Conservation (phyloP, 2,113 vertebrate genomes). For the Perca schrenkii region DNA sequence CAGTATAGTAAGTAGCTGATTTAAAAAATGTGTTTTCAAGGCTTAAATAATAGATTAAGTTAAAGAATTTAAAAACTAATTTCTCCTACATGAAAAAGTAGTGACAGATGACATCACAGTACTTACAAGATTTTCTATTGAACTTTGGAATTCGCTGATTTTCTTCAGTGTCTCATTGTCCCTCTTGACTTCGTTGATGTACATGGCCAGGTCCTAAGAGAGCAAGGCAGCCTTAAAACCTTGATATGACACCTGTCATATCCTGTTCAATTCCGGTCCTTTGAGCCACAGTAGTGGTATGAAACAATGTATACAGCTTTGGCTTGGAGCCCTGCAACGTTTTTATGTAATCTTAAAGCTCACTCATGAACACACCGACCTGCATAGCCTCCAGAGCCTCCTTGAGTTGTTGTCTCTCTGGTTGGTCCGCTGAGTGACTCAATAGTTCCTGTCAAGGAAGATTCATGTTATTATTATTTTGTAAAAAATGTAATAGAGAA, state of each 20-base stretch:
- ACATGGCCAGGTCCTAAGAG: conserved; percentile 96
- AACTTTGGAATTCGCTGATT: conserved; percentile 97
- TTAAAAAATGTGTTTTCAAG: not conserved
- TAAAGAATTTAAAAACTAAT: not conserved
- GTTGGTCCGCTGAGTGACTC: conserved; percentile 91
- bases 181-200: conserved; percentile 98
- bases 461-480: not conserved
- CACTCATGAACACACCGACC: conserved; percentile 76
- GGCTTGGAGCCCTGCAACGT: not conserved
- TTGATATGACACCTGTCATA: conserved; percentile 48
- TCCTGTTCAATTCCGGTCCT: conserved; percentile 8
- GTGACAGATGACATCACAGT: not conserved
- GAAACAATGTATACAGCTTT: conserved; percentile 21
- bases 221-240: conserved; percentile 12
- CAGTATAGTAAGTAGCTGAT: not conserved
- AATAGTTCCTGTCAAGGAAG: conserved; percentile 89
- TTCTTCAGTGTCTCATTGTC: conserved; percentile 99
- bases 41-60: too few species aligned
- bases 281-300: conserved; percentile 23
- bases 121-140: conserved; percentile 96
- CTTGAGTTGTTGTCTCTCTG: conserved; percentile 93
- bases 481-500: not conserved
- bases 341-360: conserved; percentile 14
- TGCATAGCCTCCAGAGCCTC: conserved; percentile 98
- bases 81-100: not conserved